Conservation (phyloP, 2,888 invertebrate genomes). For the Polydrusus tereticollis region DNA sequence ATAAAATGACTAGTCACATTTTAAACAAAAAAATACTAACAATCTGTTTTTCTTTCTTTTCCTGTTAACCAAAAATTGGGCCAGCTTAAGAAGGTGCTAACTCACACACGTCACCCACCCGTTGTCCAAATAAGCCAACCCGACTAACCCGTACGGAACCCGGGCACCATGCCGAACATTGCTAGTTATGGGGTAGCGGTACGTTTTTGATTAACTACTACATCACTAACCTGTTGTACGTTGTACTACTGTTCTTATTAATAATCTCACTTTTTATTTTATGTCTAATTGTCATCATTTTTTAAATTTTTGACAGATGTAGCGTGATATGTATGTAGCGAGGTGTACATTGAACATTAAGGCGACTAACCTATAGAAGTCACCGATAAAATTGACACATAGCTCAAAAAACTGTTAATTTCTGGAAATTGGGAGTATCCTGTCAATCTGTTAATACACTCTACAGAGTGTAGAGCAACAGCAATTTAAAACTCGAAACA, state of each 20-base stretch:
- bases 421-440: no score
- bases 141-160: constrained; percentile 44
- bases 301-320: constrained; percentile 3
- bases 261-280: constrained; percentile 37
- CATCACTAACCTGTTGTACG: constrained; percentile 40
- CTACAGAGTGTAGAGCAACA: no score
- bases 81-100: constrained; percentile 72
- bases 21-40: constrained; percentile 64
- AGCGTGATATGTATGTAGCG: constrained; percentile 14
- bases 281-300: constrained; percentile 32
- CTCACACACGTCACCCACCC: constrained; percentile 62
- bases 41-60: constrained; percentile 67
- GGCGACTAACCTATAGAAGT: no score
- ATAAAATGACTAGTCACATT: constrained; percentile 49
- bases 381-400: no score
- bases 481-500: no score
- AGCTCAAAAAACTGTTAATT: no score
- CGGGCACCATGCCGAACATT: constrained; percentile 45
- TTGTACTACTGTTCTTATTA: constrained; percentile 33
- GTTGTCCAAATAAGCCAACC: constrained; percentile 41
- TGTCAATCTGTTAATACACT: no score
- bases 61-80: constrained; percentile 67
- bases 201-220: constrained; percentile 64
- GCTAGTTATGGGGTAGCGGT: constrained; percentile 62
- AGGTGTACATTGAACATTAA: constrained; percentile 14